Evolutionary conservation across 1,140 invertebrate species (phyloP), one percentile per base, ranked within the genome.

Genomic region (Aphaenogaster ashmeadi): DNA sequence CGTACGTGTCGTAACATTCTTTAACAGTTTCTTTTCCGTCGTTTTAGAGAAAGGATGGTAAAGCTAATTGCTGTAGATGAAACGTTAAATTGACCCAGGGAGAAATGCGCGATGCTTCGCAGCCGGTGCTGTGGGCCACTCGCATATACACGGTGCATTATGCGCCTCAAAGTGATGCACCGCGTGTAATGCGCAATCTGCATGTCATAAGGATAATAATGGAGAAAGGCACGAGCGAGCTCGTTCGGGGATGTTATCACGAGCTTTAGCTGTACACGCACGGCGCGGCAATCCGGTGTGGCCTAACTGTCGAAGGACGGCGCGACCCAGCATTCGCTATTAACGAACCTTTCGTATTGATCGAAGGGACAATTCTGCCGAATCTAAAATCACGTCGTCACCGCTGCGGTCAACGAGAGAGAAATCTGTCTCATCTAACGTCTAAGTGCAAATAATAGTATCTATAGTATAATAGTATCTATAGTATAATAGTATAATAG

Each of bases 151-250:
- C 38, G 33, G 33, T 62, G 77, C 64, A 83, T 81, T 81, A 87
- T 67, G 52, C 52, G 44, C 54, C 33, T 87, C 78, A 87, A 87
- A 87, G 64, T 60, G 85, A 87, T 50, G 77, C 54, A 81, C 52
- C 77, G 77, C 77, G 85, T 81, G 60, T 87, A 71, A 87, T 60
- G 64, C 64, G 85, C 77, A 87, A 87, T 87, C 85, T 87, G 77
- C 85, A 87, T 87, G 64, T 87, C 85, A 87, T 67, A 67, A 87
- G 75, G 85, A 87, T 81, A 81, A 80, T 87, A 87, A 87, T 83
- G 77, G 64, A 78, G 50, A 86, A 86, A 86, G 83, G 58, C 74
- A 67, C 58, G 56, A 56, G 71, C 60, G 27, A 86, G 72, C 83
- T 77, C 50, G 83, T 86, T 54, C 47, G 36, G 44, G 60, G 74